Percentiles rank a stretch among this genome's conserved stretches.
Conservation (phyloP, 64 coral and sea anemone genomes). For the Actinia equina region DNA sequence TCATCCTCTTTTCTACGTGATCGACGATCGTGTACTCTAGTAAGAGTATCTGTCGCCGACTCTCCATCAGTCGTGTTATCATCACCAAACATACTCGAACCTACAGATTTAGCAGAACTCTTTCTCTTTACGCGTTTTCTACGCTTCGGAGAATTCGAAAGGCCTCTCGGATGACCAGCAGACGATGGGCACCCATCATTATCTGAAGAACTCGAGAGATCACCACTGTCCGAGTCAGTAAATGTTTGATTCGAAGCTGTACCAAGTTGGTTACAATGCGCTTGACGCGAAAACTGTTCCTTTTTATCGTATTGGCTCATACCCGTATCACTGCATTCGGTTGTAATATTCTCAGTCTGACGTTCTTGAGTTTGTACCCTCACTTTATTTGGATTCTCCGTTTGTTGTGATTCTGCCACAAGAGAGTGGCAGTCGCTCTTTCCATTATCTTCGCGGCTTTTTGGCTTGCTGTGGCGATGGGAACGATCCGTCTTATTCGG, state of each 20-base stretch:
- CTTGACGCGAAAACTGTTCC: constrained; percentile 36
- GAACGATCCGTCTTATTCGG: constrained; percentile 58
- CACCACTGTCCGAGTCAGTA: constrained; percentile 79
- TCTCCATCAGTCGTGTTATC: constrained; percentile 91
- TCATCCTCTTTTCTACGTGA: constrained; percentile 15
- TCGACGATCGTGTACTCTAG: constrained; percentile 26
- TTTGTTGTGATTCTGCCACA: constrained; percentile 31
- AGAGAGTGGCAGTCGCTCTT: constrained; percentile 22
- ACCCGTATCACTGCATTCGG: not conserved
- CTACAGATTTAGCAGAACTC: constrained; percentile 85
- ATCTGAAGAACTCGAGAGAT: constrained; percentile 52
- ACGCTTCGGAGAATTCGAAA: constrained; percentile 64
- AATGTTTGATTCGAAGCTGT: constrained; percentile 38
- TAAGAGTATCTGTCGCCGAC: constrained; percentile 61
- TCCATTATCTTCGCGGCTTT: constrained; percentile 34
- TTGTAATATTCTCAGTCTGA: constrained; percentile 9
- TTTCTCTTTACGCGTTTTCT: constrained; percentile 89
- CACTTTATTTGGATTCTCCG: constrained; percentile 18
- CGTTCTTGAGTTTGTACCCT: constrained; percentile 27
- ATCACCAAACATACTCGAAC: constrained; percentile 80
- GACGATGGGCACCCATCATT: constrained; percentile 51
- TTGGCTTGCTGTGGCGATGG: constrained; percentile 72
- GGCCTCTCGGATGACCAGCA: constrained; percentile 25
- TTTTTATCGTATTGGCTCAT: constrained; percentile 10
- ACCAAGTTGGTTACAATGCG: constrained; percentile 19